These are phyloP conservation scores for Microplitis mediator DNA, from an alignment of 1,140 invertebrate species.

Conservation along the genomic window DNA sequence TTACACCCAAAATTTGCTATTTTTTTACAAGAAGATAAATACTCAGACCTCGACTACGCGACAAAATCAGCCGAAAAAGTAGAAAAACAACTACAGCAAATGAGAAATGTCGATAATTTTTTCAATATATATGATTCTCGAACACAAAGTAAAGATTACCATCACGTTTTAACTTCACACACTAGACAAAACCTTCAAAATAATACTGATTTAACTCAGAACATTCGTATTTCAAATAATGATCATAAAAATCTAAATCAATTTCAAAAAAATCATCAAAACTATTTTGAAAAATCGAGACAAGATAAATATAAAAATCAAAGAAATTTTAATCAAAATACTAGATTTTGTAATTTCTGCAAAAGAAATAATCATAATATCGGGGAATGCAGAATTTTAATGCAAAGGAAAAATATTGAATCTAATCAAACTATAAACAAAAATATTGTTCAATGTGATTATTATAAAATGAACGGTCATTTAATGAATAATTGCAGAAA, in stretches of 20 bases:
- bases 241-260: no score
- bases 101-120: background rate
- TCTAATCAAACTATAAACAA: background rate
- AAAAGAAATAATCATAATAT: background rate
- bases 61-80: background rate
- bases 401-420: background rate
- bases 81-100: background rate
- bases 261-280: background rate
- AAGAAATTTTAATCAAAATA: background rate
- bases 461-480: background rate
- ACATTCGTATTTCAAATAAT: no score
- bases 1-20: background rate
- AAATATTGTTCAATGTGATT: background rate
- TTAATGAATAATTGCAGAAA: background rate
- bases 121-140: background rate
- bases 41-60: background rate
- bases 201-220: no score
- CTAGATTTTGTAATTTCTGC: slow-evolving; percentile 2
- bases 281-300: background rate
- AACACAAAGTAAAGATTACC: no score
- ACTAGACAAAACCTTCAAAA: no score
- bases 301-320: background rate
- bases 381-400: background rate
- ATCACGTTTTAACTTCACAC: no score
- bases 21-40: background rate